phyloP scores from a whole-genome alignment of 2,113 vertebrate species.

The Aegithalos caudatus region DNA sequence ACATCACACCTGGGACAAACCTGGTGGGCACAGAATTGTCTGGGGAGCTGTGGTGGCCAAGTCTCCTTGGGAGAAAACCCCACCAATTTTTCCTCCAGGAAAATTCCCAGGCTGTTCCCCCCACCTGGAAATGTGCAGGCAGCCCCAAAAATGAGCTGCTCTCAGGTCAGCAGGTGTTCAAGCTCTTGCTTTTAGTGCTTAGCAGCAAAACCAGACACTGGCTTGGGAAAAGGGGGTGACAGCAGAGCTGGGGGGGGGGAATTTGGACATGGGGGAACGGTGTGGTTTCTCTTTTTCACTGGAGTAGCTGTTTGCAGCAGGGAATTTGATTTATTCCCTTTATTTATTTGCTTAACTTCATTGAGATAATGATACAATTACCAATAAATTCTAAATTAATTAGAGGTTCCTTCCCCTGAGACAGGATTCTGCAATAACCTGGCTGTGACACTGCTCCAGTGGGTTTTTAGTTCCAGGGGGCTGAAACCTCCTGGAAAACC shows the following conservation, averaged over 20 bases:
- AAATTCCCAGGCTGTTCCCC: background rate
- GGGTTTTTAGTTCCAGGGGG: background rate
- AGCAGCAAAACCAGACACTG: background rate
- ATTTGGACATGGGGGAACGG: fast-evolving
- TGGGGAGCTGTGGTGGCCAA: background rate
- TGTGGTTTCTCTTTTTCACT: background rate
- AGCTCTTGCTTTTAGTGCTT: background rate
- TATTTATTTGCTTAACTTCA: background rate
- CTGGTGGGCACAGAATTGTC: background rate
- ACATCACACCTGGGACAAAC: background rate
- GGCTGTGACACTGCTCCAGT: background rate
- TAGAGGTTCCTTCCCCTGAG: background rate
- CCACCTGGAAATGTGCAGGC: background rate
- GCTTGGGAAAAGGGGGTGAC: background rate
- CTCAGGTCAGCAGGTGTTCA: background rate
- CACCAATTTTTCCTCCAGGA: fast-evolving
- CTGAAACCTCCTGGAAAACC: background rate
- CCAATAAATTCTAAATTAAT: background rate
- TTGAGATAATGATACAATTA: background rate
- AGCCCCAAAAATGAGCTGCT: background rate
- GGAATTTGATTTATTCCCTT: background rate
- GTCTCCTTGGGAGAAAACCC: background rate
- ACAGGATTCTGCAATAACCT: background rate
- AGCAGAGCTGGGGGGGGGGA: background rate
- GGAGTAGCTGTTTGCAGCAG: no score